Base-by-base conservation (phyloP, 1,140 invertebrate species). In the Temnothorax nylanderi region DNA sequence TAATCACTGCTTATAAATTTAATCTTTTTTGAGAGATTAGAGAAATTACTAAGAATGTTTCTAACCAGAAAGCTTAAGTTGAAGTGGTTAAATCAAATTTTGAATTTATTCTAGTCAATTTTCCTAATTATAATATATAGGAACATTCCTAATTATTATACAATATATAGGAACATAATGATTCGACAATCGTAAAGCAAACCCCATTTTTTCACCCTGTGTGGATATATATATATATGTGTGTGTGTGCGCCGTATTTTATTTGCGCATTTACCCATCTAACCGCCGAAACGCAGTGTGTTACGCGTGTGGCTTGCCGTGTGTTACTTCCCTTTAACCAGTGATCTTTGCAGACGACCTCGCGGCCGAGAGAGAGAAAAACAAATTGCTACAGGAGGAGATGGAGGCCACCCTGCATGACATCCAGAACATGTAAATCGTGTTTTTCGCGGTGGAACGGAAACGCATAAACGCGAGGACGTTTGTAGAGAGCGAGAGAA, bases 331-430 rank as follows among this genome's bases (percentile, higher is more conserved):
- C 86, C 90, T 92, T 88, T 95, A 95, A 95, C 93, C 82, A 93
- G 92, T 95, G 89, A 95, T 95, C 91, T 95, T 97, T 97, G 93
- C 97, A 99, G 99, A 99, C 97, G 98, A 99, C 96, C 97, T 99
- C 95, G 96, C 99, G 95, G 96, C 97, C 93, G 98, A 99, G 96
- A 98, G 98, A 96, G 98, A 98, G 96, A 98, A 99, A 97, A 99
- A 98, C 97, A 99, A 99, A 97, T 96, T 98, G 95, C 97, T 99
- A 93, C 98, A 99, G 95, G 98, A 99, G 95, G 99, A 99, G 96
- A 99, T 99, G 98, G 99, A 99, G 96, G 97, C 98, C 93, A 99
- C 99, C 94, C 97, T 99, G 96, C 98, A 99, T 97, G 99, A 99
- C 96, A 99, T 99, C 96, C 99, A 99, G 96, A 99, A 99, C 96